Base-by-base conservation (phyloP, 30 jellyfish, hydroid and myxozoan species). In the Aurelia aurita complex sp. Pacific region DNA sequence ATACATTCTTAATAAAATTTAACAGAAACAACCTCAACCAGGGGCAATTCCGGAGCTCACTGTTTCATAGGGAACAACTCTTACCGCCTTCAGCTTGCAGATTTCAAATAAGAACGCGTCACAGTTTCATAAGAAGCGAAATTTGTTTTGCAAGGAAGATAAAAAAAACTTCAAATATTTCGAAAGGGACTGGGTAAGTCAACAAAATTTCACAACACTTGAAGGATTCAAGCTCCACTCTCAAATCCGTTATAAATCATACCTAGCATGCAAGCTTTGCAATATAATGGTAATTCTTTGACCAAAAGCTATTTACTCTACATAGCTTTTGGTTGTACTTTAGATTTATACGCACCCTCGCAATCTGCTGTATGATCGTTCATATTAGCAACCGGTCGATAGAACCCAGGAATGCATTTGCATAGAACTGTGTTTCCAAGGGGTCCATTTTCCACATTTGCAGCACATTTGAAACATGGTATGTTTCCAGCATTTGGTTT, bases 391-490 rank as follows among this genome's bases (percentile, higher is more conserved):
- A 14, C 46, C 18, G 87, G 87, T 10, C 87, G 64, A 51, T 55
- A 77, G 18, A 29, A 77, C 6, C 87, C 87, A 10, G 32, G 18
- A 17, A 29, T 19, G 52, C 87, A 77, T 77, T 77, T 29, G 36
- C 87, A 77, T 6, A 77, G 50, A 23, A 73, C 5, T 42, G 46
- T 69, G 5, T 92, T 76, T 10, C 88, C 89, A 35, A 62, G 88
- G 23, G 29, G 53, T n/a, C 92, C 92, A 59, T 50, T 50, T 7
- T 55, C 74, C 23, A 57, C 82, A 74, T 77, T 74, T 11, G 64
- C 61, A 13, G 95, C 97, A 74, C 97, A 89, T 59, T 32, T 65
- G 32, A 29, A 17, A 75, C 97, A 89, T 5, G 97, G 90, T 11
- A 18, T 67, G 33, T 89, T 89, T 23, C 97, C 97, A 9, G 62